Percentiles rank a stretch among this genome's conserved stretches.
phyloP scores from a whole-genome alignment of 2,113 vertebrate genomes.

The Gracilinanus agilis region DNA sequence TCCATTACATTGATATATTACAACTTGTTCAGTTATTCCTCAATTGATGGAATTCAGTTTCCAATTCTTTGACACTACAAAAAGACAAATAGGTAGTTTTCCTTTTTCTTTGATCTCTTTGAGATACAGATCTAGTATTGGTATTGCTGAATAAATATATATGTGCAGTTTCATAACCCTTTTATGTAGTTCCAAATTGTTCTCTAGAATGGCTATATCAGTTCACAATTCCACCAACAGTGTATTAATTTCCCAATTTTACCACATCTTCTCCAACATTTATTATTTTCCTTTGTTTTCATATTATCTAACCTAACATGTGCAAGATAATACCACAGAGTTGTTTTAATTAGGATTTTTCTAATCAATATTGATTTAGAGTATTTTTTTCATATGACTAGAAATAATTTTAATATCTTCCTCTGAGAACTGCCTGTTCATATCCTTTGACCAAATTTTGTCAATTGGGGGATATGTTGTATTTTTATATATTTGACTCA shows the following conservation, averaged over 20 bases:
- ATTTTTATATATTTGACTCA: not conserved
- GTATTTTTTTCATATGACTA: not conserved
- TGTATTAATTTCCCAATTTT: not conserved
- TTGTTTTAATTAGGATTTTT: not conserved
- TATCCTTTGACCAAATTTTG: not conserved
- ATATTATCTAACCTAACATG: not conserved
- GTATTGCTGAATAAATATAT: not conserved
- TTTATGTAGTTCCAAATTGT: not conserved
- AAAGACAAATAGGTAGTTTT: not conserved
- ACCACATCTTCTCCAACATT: not conserved
- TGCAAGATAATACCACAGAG: not conserved
- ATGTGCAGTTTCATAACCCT: not conserved
- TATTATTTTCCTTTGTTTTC: not conserved
- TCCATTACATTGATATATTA: not conserved
- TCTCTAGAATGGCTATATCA: not conserved
- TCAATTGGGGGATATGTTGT: not conserved
- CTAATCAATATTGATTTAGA: not conserved
- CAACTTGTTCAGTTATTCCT: not conserved
- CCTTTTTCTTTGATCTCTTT: not conserved
- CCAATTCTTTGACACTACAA: not conserved
- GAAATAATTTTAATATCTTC: not conserved
- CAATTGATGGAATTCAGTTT: not conserved
- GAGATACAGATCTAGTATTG: not conserved
- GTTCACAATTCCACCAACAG: not conserved
- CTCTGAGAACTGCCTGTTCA: not conserved